Base-by-base conservation (phyloP, 2,113 vertebrate genomes). In the Notechis scutatus region DNA sequence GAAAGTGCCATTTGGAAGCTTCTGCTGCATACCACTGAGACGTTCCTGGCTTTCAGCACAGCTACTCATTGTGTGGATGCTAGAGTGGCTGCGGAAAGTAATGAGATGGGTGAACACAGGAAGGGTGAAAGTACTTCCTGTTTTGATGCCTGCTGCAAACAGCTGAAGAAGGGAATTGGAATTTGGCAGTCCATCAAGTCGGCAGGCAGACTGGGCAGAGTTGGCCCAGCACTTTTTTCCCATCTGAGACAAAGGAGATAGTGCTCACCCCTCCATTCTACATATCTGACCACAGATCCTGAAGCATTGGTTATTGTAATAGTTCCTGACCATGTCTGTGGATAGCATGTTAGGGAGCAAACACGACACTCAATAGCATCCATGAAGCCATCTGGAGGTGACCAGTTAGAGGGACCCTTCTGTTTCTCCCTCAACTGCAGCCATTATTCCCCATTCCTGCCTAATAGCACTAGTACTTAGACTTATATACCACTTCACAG, bases 1-100 rank as follows among this genome's bases (percentile, higher is more conserved):
- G 93, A 95, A 96, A 94, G 94, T 96, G 90, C 91, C 92, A n/a
- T 94, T 91, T 87, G 86, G 93, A 89, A 92, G 85, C 92, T 94
- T 90, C 47, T 94, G 54, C 64, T 94, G 93, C 89, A 93, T 42
- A 92, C 74, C 94, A 90, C 92, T 91, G 93, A 95, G 74, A 93
- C 56, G 18, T 93, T 1, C 91, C 92, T 93, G 85, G 93, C 95
- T 93, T 91, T 90, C 6, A 18, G 61, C 24, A 94, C 92, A 94
- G 47, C 94, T 21, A 93, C 69, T 55, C 90, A 0, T 1, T 52
- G 81, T 54, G 91, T 54, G 26, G 74, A 86, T 91, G 85, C 94
- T 93, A 50, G 42, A 86, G 15, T 24, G n/a, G 11, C 45, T 54
- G n/a, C 21, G 34, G 45, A 85, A 29, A 86, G 29, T 81, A n/a